Conservation (phyloP, 2,113 vertebrate genomes). For the Jacana jacana region DNA sequence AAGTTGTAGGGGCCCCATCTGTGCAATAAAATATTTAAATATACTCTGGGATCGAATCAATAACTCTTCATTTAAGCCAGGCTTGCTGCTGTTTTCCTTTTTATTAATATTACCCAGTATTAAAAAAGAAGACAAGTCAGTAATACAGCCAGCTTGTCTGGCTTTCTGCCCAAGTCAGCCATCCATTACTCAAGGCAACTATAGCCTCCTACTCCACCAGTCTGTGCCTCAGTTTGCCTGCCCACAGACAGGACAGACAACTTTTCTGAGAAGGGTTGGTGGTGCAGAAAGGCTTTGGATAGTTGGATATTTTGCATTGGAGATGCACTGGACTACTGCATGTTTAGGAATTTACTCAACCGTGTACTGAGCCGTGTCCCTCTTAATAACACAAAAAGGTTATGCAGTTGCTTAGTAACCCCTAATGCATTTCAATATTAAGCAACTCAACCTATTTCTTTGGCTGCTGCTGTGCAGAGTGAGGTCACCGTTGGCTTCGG, state of each 20-base stretch:
- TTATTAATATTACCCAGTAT: not conserved
- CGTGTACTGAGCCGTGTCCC: not conserved
- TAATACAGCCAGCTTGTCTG: not conserved
- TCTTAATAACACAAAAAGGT: not conserved
- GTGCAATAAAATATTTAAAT: constrained; percentile 43
- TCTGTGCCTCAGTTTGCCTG: not conserved
- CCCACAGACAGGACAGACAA: not conserved
- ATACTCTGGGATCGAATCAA: not conserved
- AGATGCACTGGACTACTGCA: not conserved
- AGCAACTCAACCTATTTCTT: constrained; percentile 29
- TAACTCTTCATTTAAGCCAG: constrained; percentile 4
- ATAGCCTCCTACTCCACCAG: not conserved
- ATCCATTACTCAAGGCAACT: not conserved
- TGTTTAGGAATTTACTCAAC: not conserved
- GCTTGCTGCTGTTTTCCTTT: not conserved
- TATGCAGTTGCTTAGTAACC: not conserved
- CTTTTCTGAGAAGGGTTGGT: not conserved
- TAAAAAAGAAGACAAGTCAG: not conserved
- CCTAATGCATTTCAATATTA: not conserved
- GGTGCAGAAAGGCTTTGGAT: not conserved
- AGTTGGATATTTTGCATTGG: not conserved
- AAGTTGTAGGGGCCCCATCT: not conserved
- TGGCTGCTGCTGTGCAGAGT: constrained; percentile 15
- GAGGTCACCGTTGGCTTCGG: constrained; percentile 52
- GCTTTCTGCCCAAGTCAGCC: not conserved